Conservation (phyloP, 2,113 vertebrate genomes). For the Lontra canadensis region DNA sequence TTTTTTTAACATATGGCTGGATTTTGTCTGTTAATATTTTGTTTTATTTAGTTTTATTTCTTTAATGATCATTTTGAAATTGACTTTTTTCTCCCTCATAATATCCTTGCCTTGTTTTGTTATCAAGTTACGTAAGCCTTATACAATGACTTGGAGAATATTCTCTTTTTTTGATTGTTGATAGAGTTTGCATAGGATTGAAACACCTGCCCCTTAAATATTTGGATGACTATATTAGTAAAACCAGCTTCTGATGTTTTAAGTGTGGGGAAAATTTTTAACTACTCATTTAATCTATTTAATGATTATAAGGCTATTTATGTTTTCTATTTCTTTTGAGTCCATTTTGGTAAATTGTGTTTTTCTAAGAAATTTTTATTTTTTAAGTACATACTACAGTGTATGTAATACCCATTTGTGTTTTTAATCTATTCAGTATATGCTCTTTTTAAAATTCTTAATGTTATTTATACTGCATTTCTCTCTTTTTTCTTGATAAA, state of each 20-base stretch:
- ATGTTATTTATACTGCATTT: neutral
- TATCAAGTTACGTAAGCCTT: neutral
- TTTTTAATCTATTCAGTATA: neutral
- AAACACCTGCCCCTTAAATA: neutral
- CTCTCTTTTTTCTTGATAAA: neutral
- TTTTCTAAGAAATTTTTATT: constrained; percentile 4
- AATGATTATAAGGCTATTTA: neutral
- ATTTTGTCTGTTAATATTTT: neutral
- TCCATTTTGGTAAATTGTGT: neutral
- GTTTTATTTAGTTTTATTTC: neutral
- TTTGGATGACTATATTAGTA: neutral
- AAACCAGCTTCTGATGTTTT: neutral
- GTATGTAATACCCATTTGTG: neutral
- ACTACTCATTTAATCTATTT: neutral
- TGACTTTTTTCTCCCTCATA: neutral
- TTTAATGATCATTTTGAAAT: neutral
- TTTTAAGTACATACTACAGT: neutral
- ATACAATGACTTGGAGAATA: neutral
- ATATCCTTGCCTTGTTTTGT: neutral
- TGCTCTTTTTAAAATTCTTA: neutral
- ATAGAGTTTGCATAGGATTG: neutral
- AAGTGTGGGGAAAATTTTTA: neutral
- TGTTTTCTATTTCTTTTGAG: constrained; percentile 37
- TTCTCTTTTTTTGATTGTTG: neutral
- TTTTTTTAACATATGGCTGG: neutral